phyloP scores from a whole-genome alignment of 2,113 vertebrate genomes.

The Xenopus laevis region DNA sequence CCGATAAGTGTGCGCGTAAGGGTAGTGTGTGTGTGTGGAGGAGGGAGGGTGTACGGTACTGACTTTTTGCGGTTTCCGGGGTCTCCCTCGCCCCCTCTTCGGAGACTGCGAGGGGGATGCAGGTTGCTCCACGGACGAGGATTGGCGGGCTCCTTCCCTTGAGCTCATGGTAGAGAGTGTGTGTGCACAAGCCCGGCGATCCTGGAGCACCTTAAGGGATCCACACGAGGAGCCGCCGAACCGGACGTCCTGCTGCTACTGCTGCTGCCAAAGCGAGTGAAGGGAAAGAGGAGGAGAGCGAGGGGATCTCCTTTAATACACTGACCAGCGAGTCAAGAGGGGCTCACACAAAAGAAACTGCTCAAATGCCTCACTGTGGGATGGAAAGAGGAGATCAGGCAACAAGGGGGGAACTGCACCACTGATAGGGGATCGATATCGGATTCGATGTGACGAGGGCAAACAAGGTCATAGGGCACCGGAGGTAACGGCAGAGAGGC shows the following conservation, averaged over 20 bases:
- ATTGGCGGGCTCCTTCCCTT: slow-evolving; percentile 85
- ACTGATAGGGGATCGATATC: background rate
- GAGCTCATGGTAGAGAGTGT: slow-evolving; percentile 77
- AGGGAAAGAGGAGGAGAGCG: slow-evolving; percentile 58
- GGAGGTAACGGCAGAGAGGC: slow-evolving; percentile 27
- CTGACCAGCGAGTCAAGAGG: slow-evolving; percentile 1
- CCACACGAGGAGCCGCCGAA: slow-evolving; percentile 57
- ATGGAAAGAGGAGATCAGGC: background rate
- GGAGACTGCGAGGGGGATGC: slow-evolving; percentile 77
- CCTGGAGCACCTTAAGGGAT: slow-evolving; percentile 49
- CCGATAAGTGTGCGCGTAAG: too few relatives aligned
- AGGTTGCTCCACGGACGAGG: slow-evolving; percentile 82
- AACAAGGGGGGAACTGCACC: background rate
- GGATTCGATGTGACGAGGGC: slow-evolving; percentile 15
- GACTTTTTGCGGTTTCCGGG: slow-evolving; percentile 89
- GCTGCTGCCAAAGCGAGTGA: slow-evolving; percentile 65
- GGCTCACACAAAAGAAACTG: slow-evolving; percentile 8
- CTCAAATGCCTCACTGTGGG: background rate
- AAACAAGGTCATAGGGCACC: slow-evolving; percentile 34
- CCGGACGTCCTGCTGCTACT: slow-evolving; percentile 73
- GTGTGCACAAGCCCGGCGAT: slow-evolving; percentile 43
- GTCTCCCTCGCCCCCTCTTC: slow-evolving; percentile 91
- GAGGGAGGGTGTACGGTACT: slow-evolving; percentile 56
- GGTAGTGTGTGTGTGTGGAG: slow-evolving; percentile 35
- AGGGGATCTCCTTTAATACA: slow-evolving; percentile 37